Evolutionary conservation across 2,888 invertebrate genomes (phyloP), one percentile per base, ranked within the genome.

Genomic region (Sisyra nigra): DNA sequence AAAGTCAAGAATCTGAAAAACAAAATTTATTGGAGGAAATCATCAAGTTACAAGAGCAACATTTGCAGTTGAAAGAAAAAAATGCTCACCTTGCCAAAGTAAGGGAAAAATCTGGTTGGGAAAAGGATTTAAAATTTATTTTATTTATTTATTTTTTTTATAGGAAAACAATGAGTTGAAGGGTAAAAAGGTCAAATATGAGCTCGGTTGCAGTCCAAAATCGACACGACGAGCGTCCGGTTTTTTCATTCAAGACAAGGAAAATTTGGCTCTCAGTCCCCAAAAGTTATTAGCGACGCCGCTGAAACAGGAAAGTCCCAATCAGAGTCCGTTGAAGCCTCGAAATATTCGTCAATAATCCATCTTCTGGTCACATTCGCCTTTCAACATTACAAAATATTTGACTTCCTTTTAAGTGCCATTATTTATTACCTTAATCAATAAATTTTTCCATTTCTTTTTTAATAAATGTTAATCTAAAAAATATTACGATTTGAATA

Each of bases 301-400:
- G 15, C 54, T 53, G 24, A 24, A 24, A 7, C 24, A 24, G 7
- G 58, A 58, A 24, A 45, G 44, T 40, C 14, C 38, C 10, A 44
- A 42, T 6, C 55, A 57, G 2, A 52, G 52, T 30, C 67, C 68
- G 3, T 54, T 69, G 38, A 61, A 61, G 49, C 64, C 64, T 50
- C 57, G 65, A 45, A 69, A 69, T 51, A 19, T 35, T 35, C 35
- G 35, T 13, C 35, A 35, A 15, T 35, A 35, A 14, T 35, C 7
- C 24, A 24, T 5, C 3, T 24, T 24, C 7, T 24, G 7, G 3
- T 24, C 24, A 24, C 3, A 24, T 24, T 24, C n/a, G 24, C 7
- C 24, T 24, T 24, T 24, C 24, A 24, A 24, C 24, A 7, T 24
- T 24, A 7, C 24, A 24, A 24, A 24, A 24, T 7, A 24, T 24